Evolutionary conservation across 2,113 vertebrate species (phyloP).

Genomic region (Carettochelys insculpta): DNA sequence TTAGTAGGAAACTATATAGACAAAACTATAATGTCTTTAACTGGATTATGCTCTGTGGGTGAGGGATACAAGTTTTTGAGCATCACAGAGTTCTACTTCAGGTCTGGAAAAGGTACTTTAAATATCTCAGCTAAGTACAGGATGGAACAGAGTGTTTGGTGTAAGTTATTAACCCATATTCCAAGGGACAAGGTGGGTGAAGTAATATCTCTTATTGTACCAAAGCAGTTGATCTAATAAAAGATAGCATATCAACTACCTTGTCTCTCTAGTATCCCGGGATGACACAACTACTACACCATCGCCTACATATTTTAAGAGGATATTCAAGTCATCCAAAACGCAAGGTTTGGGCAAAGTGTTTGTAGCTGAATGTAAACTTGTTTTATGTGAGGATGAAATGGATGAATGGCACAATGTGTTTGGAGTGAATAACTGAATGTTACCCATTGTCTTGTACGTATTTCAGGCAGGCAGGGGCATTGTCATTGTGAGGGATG

Average conservation of each 20-base stretch:
- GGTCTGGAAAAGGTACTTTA: not conserved
- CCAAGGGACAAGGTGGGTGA: not conserved
- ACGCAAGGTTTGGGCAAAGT: no score
- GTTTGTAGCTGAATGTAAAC: no score
- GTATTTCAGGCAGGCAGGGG: not conserved
- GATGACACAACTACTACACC: no score
- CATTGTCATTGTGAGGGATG: not conserved
- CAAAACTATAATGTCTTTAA: not conserved
- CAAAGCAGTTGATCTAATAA: not conserved
- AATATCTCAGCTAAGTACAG: no score
- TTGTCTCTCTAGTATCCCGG: not conserved
- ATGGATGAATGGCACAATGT: no score
- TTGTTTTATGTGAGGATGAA: no score
- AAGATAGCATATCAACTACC: not conserved
- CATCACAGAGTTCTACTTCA: not conserved
- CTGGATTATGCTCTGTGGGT: not conserved
- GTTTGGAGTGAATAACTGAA: no score
- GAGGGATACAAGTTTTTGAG: not conserved
- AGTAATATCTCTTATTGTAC: not conserved
- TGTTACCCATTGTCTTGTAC: not conserved
- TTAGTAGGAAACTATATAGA: not conserved
- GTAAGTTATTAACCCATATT: not conserved
- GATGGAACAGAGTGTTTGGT: not conserved
- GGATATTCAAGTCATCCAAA: no score
- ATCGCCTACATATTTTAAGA: no score